Base-by-base conservation (phyloP, 2,888 invertebrate species). In the Agrotis clavis region DNA sequence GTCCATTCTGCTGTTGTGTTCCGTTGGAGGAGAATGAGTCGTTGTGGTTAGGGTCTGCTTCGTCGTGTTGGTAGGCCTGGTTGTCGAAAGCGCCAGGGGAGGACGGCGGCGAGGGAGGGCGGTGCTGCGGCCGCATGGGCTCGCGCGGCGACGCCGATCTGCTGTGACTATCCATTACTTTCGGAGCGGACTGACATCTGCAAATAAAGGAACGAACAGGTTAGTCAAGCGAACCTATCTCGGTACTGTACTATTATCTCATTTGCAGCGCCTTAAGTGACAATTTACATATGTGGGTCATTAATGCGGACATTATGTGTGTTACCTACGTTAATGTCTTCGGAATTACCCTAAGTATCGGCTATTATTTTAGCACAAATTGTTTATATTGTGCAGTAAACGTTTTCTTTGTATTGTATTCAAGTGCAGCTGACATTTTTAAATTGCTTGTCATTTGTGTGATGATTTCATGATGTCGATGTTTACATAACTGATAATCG, bases 161-260 rank as follows among this genome's bases (percentile, higher is more conserved):
- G 89, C 95, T 96, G 93, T 95, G 94, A 85, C 90, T 95, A 93
- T 96, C 95, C 95, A 96, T 96, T 89, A 93, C 91, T 93, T 91
- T 94, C 88, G 96, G 95, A 89, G 94, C 95, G 93, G 96, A 95
- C 91, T 95, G 94, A 95, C 96, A 95, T 96, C 96, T 96, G 95
- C 72, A 81, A 80, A 86, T 83, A 87, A 89, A 74, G 50, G 72
- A 66, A 69, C 48, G n/a, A n/a, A 63, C 13, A 30, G 70, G 70
- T 77, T 71, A 74, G 57, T 67, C 79, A 79, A 67, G 73, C 45
- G 60, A 35, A 56, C 35, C 78, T 61, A 56, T 69, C 54, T 51
- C 16, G 7, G 21, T 1, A 62, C 5, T 64, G 25, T 35, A 53
- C n/a, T 53, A 60, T 83, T 83, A 73, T 65, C 68, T 69, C 69